These are phyloP conservation scores for Sesamia inferens DNA, from an alignment of 2,888 invertebrate species.

Conservation along the genomic window DNA sequence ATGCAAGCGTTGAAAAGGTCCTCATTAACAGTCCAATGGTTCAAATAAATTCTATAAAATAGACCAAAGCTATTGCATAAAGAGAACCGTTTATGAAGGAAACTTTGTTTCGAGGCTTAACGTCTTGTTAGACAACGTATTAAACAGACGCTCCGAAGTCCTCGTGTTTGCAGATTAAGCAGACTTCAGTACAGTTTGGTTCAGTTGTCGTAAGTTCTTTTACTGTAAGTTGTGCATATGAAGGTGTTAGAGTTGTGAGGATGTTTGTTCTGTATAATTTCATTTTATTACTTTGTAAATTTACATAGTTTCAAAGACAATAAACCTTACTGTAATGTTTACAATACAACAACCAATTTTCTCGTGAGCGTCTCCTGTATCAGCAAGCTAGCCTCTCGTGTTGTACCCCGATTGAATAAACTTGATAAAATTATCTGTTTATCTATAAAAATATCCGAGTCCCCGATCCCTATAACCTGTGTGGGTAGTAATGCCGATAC, in stretches of 20 bases:
- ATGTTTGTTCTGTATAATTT: conserved; percentile 20
- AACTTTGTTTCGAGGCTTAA: conserved; percentile 64
- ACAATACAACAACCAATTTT: neutral
- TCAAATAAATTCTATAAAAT: conserved; percentile 71
- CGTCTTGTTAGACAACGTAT: conserved; percentile 59
- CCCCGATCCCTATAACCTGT: conserved; percentile 18
- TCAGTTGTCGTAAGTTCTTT: conserved; percentile 23
- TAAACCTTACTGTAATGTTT: neutral
- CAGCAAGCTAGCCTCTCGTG: neutral
- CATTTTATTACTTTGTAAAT: neutral
- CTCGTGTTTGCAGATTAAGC: conserved; percentile 46
- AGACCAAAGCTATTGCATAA: conserved; percentile 71
- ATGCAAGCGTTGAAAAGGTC: conserved; percentile 65
- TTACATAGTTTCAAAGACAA: neutral
- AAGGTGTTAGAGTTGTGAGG: conserved; percentile 15
- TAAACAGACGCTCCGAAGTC: conserved; percentile 51
- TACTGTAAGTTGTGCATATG: conserved; percentile 28
- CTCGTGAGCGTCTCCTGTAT: neutral
- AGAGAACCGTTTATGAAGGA: conserved; percentile 70
- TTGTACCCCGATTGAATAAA: neutral
- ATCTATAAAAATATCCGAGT: conserved; percentile 26
- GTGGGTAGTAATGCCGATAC: conserved; percentile 35
- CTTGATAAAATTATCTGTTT: conserved; percentile 35
- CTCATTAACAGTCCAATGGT: conserved; percentile 72
- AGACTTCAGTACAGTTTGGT: conserved; percentile 34